These are phyloP conservation scores for Falcunculus frontatus DNA, from an alignment of 2,113 vertebrate species.

Conservation along the genomic window DNA sequence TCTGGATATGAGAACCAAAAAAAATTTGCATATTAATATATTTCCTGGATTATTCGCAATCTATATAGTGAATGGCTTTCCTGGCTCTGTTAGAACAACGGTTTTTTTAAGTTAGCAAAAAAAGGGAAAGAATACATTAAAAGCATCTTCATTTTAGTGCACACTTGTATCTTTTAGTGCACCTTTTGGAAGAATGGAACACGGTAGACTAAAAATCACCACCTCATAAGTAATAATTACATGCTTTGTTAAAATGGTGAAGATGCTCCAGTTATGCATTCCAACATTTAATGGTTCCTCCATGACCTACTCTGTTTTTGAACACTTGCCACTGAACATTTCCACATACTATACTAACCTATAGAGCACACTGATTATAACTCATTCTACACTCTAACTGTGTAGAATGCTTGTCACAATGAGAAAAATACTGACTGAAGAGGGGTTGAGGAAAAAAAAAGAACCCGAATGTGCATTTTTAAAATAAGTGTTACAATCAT, in stretches of 20 bases:
- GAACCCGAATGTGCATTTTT: neutral
- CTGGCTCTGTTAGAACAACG: neutral
- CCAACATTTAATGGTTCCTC: neutral
- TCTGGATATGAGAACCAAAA: neutral
- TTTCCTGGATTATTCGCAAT: neutral
- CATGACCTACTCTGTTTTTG: neutral
- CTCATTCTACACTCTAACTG: no score
- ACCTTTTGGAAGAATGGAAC: neutral
- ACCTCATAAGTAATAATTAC: neutral
- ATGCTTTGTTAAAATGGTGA: neutral
- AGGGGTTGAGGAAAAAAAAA: neutral
- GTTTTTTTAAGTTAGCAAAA: neutral
- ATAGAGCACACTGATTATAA: neutral
- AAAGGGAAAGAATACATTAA: neutral
- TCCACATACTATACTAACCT: neutral
- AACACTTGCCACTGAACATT: neutral
- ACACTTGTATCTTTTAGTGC: neutral
- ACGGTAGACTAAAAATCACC: neutral
- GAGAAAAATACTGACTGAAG: neutral
- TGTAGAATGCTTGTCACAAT: neutral
- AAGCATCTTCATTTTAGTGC: neutral
- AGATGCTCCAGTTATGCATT: neutral
- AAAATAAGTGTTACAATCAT: neutral
- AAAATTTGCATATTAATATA: neutral
- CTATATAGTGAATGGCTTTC: neutral